Evolutionary conservation across 2,888 invertebrate species (phyloP).

Genomic region (Meteorus cinctellus): DNA sequence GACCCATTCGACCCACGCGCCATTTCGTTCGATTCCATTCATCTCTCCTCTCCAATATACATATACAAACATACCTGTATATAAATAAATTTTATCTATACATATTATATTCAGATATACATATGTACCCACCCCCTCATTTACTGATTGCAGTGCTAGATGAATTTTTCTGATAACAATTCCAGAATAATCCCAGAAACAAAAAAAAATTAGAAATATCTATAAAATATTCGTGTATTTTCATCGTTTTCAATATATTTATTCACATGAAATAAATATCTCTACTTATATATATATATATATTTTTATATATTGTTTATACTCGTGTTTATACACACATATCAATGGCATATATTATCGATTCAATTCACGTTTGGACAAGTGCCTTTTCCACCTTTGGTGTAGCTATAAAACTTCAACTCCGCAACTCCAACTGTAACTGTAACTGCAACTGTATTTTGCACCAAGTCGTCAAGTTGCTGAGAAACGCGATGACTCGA

Average conservation of each 20-base stretch:
- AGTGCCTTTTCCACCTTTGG: constrained; percentile 20
- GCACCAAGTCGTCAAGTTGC: constrained; percentile 1
- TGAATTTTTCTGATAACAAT: constrained; percentile 7
- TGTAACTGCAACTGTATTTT: constrained; percentile 11
- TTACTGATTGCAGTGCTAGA: not conserved
- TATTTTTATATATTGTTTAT: constrained; percentile 3
- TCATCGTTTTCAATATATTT: not conserved
- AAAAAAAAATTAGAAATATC: not conserved
- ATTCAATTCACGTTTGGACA: constrained; percentile 25
- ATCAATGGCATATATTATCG: constrained; percentile 23
- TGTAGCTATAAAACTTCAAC: constrained; percentile 5
- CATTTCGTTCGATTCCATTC: constrained; percentile 1
- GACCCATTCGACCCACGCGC: constrained; percentile 21
- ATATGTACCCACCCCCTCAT: not conserved
- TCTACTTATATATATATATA: not conserved
- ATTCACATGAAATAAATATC: constrained; percentile 1
- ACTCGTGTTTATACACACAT: not conserved
- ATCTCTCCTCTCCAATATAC: not conserved
- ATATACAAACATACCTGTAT: not conserved
- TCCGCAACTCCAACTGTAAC: constrained; percentile 17
- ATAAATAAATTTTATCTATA: not conserved
- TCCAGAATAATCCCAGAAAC: not conserved
- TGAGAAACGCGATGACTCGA: not conserved
- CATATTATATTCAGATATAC: not conserved
- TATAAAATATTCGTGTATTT: not conserved